A percentile compares a stretch with the other conserved stretches of the same genome.
phyloP scores from a whole-genome alignment of 2,797 vertebrate species.

The Esox masquinongy region DNA sequence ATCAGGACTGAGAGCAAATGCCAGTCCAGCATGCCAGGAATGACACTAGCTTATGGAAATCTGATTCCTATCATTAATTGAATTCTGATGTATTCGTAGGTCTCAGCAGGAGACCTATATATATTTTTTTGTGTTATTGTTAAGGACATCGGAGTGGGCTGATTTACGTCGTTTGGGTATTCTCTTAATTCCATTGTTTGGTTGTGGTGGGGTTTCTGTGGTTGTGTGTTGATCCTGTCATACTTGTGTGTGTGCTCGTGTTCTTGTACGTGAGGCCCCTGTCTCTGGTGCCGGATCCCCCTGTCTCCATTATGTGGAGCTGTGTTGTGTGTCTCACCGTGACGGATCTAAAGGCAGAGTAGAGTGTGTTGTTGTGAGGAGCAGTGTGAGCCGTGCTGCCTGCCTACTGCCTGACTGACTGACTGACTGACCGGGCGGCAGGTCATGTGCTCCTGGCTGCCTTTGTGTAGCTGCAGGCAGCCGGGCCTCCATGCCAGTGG shows the following conservation, averaged over 20 bases:
- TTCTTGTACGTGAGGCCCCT: not conserved
- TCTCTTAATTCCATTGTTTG: not conserved
- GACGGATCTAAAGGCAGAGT: not conserved
- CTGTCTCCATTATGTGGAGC: not conserved
- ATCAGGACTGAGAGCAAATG: slow-evolving; percentile 26
- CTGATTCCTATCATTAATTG: not conserved
- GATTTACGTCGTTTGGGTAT: no score
- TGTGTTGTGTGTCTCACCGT: slow-evolving; percentile 1
- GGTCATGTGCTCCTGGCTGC: slow-evolving; percentile 11
- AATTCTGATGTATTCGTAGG: not conserved
- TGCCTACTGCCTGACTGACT: slow-evolving; percentile 11
- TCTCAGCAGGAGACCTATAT: not conserved
- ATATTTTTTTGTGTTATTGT: not conserved
- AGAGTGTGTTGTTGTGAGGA: slow-evolving; percentile 13
- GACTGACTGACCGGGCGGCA: no score
- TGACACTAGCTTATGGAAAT: slow-evolving; percentile 3
- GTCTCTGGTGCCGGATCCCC: not conserved
- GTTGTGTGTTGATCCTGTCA: not conserved
- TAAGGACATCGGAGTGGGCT: not conserved
- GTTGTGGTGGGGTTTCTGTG: not conserved
- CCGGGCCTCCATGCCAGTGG: not conserved
- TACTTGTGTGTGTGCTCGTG: not conserved
- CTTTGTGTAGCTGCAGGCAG: slow-evolving; percentile 8
- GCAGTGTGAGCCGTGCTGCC: not conserved
- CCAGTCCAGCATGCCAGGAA: not conserved